Conservation (phyloP, 2,113 vertebrate species). For the Bufo bufo region DNA sequence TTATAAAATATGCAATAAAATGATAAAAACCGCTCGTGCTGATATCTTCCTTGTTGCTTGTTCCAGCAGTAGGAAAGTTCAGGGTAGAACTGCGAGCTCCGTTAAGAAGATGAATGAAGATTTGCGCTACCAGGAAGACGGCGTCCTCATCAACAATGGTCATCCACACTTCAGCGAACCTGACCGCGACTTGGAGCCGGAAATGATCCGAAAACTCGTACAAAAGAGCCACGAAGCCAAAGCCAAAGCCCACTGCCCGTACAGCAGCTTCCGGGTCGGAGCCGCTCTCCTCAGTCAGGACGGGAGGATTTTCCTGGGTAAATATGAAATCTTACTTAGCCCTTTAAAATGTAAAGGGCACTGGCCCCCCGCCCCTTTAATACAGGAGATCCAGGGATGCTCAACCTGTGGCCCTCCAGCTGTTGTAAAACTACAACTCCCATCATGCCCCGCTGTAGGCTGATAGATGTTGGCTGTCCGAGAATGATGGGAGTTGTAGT, state of each 20-base stretch:
- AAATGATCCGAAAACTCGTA: constrained; percentile 74
- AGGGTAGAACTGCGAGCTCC: neutral
- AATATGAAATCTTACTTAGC: constrained; percentile 17
- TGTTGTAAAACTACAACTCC: no score
- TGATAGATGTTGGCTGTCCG: no score
- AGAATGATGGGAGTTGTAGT: no score
- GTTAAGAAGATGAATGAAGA: constrained; percentile 56
- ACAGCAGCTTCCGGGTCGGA: constrained; percentile 88
- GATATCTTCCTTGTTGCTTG: neutral
- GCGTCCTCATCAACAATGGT: neutral
- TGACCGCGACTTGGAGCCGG: constrained; percentile 9
- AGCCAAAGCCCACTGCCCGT: constrained; percentile 85
- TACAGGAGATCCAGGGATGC: no score
- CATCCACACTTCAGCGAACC: neutral
- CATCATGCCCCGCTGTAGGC: no score
- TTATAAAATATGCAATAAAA: no score
- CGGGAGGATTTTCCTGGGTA: constrained; percentile 87
- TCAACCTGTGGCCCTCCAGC: no score
- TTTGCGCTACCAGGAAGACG: neutral
- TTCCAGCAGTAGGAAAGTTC: neutral
- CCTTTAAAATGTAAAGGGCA: neutral
- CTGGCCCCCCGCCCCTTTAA: neutral
- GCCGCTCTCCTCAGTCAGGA: constrained; percentile 82
- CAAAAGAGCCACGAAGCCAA: constrained; percentile 78
- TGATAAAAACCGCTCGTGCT: no score